These are phyloP conservation scores for Hypomecis punctinalis DNA, from an alignment of 2,888 invertebrate genomes.

Conservation along the genomic window DNA sequence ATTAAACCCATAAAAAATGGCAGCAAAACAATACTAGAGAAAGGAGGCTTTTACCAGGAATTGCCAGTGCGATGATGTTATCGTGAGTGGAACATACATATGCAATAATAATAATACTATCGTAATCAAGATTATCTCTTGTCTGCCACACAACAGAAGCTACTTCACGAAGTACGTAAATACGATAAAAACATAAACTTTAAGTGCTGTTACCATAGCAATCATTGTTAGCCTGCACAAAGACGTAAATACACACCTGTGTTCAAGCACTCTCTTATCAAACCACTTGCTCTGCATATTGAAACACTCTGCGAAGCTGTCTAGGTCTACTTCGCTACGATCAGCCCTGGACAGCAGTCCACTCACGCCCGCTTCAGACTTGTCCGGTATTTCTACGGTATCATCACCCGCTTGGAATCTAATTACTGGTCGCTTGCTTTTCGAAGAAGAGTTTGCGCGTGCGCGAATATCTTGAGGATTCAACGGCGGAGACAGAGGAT, in stretches of 20 bases:
- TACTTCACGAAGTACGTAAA: too few species aligned
- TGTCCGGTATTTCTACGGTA: constrained; percentile 77
- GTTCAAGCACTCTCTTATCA: constrained; percentile 83
- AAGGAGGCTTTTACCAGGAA: too few species aligned
- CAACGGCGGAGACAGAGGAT: constrained; percentile 80
- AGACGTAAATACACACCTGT: constrained; percentile 79
- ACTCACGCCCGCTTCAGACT: constrained; percentile 70
- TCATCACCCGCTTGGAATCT: constrained; percentile 74
- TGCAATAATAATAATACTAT: too few species aligned
- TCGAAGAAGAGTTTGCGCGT: constrained; percentile 83
- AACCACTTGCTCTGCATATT: constrained; percentile 80
- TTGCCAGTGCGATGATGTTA: too few species aligned
- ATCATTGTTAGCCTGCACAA: too few species aligned
- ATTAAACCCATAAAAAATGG: too few species aligned
- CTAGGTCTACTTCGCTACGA: constrained; percentile 81
- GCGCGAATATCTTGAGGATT: constrained; percentile 83
- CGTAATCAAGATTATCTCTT: too few species aligned
- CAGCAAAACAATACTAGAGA: too few species aligned
- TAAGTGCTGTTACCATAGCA: background rate
- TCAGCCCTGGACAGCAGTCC: constrained; percentile 72
- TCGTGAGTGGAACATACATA: too few species aligned
- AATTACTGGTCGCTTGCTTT: constrained; percentile 70
- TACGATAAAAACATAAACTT: too few species aligned
- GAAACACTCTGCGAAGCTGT: constrained; percentile 83
- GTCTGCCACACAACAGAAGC: too few species aligned